A percentile compares a stretch with the other conserved stretches of the same genome.
phyloP scores from a whole-genome alignment of 37 sponge, comb jelly and placozoan species.

The Ianthella basta region DNA sequence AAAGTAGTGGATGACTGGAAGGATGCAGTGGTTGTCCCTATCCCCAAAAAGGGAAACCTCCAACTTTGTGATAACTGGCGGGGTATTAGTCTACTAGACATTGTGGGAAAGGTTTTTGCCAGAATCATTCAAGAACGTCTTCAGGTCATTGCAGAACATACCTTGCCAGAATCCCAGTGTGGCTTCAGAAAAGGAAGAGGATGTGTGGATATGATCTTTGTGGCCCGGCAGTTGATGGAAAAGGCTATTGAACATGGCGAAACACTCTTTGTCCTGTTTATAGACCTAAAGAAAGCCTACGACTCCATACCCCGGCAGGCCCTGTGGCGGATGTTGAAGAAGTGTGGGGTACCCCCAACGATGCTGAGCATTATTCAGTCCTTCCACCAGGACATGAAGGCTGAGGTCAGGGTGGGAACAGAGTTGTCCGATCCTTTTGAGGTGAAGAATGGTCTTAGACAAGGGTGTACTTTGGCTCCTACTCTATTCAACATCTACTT shows the following conservation, averaged over 20 bases:
- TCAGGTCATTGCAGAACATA: no score
- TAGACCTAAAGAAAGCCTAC: constrained; percentile 9
- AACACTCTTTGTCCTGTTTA: constrained; percentile 13
- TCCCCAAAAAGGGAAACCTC: constrained; percentile 23
- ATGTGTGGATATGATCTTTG: constrained; percentile 50
- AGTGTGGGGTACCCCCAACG: no score
- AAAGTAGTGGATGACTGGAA: no score
- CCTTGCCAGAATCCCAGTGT: constrained; percentile 58
- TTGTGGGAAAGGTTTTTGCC: constrained; percentile 48
- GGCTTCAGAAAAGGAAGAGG: constrained; percentile 50
- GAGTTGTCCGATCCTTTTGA: constrained; percentile 24
- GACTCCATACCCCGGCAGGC: constrained; percentile 12
- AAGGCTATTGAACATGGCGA: constrained; percentile 48
- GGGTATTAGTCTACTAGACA: constrained; percentile 6
- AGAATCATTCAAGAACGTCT: constrained; percentile 48
- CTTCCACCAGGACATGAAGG: background rate
- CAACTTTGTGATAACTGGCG: constrained; percentile 19
- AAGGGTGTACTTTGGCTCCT: constrained; percentile 32
- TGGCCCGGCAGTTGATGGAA: constrained; percentile 47
- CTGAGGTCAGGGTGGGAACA: constrained; percentile 35
- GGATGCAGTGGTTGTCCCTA: constrained; percentile 21
- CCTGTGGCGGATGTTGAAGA: constrained; percentile 8
- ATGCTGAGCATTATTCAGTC: background rate
- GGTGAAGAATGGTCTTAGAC: constrained; percentile 38
- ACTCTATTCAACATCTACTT: constrained; percentile 38